Evolutionary conservation across 2,888 invertebrate species (phyloP).

Genomic region (Sicus ferrugineus): DNA sequence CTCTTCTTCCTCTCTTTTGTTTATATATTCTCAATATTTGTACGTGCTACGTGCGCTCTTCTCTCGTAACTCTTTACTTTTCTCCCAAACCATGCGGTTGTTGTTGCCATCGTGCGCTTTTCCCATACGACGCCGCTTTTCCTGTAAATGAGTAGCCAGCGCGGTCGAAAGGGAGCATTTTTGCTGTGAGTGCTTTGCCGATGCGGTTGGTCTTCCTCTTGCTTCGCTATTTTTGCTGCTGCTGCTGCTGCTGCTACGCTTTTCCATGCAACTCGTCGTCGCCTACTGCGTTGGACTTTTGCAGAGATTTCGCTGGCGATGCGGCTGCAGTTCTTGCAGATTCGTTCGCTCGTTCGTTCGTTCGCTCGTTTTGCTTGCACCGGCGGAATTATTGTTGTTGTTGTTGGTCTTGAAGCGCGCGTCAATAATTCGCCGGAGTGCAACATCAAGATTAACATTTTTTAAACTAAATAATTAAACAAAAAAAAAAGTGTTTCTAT

Average conservation of each 20-base stretch:
- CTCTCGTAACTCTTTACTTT: background rate
- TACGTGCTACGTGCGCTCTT: background rate
- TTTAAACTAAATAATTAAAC: background rate
- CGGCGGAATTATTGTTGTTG: conserved; percentile 46
- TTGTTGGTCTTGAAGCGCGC: conserved; percentile 38
- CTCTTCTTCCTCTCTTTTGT: background rate
- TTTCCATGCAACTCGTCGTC: conserved; percentile 24
- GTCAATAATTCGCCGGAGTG: conserved; percentile 31
- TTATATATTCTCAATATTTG: background rate
- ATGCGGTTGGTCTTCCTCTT: background rate
- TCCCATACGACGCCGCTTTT: too few relatives aligned
- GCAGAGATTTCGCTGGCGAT: conserved; percentile 63
- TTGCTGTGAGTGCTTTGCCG: too few relatives aligned
- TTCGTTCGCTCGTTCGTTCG: conserved; percentile 61
- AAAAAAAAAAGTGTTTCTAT: background rate
- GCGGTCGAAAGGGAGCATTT: too few relatives aligned
- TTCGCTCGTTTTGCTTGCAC: conserved; percentile 60
- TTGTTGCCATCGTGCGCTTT: conserved; percentile 12
- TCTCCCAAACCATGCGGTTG: background rate
- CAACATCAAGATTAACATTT: too few relatives aligned
- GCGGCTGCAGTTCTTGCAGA: conserved; percentile 64
- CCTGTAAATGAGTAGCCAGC: too few relatives aligned
- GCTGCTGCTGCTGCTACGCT: background rate
- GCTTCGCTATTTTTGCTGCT: background rate
- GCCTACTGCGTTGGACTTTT: conserved; percentile 55